Evolutionary conservation across 2,113 vertebrate species (phyloP).

Genomic region (Steatornis caripensis): DNA sequence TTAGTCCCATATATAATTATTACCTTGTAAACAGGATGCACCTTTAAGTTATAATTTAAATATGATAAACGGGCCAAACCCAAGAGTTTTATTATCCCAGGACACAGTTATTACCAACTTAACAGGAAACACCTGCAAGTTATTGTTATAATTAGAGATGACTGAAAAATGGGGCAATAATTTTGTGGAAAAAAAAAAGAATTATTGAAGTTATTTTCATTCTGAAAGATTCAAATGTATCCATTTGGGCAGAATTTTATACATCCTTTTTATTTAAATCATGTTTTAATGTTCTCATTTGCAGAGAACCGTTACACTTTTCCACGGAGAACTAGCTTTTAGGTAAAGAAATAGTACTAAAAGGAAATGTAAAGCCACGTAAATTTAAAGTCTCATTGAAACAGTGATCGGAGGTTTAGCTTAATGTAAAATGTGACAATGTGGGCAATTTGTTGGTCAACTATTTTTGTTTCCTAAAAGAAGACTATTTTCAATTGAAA

Average conservation of each 20-base stretch:
- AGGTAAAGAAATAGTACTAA: background rate
- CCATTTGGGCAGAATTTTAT: background rate
- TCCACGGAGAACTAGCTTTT: background rate
- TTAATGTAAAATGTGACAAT: background rate
- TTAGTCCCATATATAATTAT: conserved; percentile 56
- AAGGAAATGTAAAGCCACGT: background rate
- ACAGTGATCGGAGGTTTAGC: background rate
- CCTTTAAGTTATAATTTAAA: conserved; percentile 68
- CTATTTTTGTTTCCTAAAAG: background rate
- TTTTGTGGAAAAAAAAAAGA: background rate
- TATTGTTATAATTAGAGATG: conserved; percentile 59
- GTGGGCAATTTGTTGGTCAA: background rate
- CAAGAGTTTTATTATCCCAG: conserved; percentile 42
- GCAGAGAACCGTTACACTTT: background rate
- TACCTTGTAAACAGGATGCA: conserved; percentile 69
- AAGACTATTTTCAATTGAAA: background rate
- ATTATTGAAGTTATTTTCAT: background rate
- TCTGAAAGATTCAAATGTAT: background rate
- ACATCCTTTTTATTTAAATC: background rate
- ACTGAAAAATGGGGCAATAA: conserved; percentile 37
- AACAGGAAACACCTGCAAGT: conserved; percentile 68
- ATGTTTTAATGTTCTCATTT: background rate
- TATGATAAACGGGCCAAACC: conserved; percentile 57
- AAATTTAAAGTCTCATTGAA: background rate
- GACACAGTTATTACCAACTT: conserved; percentile 51